Evolutionary conservation across 2,113 vertebrate genomes (phyloP).

Genomic region (Tyto alba): DNA sequence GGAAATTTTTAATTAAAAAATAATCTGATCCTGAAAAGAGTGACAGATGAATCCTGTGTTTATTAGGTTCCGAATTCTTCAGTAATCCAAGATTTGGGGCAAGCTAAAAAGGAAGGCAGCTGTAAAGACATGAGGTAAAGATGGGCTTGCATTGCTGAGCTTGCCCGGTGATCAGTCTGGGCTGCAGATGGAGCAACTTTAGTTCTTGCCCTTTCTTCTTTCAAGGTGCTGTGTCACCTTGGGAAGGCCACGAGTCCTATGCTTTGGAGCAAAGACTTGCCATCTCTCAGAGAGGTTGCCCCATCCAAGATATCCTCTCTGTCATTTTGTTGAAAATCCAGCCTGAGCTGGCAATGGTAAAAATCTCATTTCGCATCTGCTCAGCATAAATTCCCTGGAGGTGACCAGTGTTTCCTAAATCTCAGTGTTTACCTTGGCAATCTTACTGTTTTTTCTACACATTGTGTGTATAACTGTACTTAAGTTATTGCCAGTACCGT

Average conservation of each 20-base stretch:
- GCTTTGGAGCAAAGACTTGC: not conserved
- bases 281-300: not conserved
- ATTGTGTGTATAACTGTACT: not conserved
- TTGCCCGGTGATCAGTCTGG: accelerated
- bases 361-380: not conserved
- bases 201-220: not conserved
- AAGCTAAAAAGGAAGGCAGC: not conserved
- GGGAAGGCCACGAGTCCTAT: accelerated
- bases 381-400: not conserved
- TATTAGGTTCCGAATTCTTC: not conserved
- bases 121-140: not conserved
- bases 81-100: not conserved
- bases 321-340: not conserved
- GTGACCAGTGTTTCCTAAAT: not conserved
- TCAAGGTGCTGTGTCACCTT: not conserved
- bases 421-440: not conserved
- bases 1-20: constrained; percentile 68
- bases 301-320: not conserved
- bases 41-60: not conserved
- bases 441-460: not conserved
- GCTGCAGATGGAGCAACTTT: not conserved
- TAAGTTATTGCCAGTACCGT: not conserved
- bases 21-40: constrained; percentile 56
- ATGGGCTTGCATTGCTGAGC: not conserved
- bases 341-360: not conserved